Evolutionary conservation across 2,888 invertebrate genomes (phyloP).

Genomic region (Esperia sulphurella): DNA sequence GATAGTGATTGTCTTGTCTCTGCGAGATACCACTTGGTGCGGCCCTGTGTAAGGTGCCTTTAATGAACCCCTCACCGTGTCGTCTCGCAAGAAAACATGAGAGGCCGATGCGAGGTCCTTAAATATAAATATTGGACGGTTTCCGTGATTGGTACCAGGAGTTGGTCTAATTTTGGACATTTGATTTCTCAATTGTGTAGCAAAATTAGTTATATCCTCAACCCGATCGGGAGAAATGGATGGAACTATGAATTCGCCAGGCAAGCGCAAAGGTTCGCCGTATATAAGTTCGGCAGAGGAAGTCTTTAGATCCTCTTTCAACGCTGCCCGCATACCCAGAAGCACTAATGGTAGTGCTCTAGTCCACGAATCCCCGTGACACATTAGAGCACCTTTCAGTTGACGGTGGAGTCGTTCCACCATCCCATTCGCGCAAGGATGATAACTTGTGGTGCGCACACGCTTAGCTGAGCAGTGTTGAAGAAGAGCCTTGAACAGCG

Average conservation of each 20-base stretch:
- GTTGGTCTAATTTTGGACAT: conserved; percentile 1
- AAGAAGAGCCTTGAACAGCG: no score
- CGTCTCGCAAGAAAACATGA: conserved; percentile 14
- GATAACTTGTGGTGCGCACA: no score
- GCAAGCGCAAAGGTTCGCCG: no score
- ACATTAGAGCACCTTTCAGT: conserved; percentile 28
- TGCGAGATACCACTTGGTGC: background rate
- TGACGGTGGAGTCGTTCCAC: conserved; percentile 18
- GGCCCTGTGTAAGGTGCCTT: conserved; percentile 15
- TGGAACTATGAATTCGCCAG: conserved; percentile 22
- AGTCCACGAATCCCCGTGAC: conserved; percentile 18
- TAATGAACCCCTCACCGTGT: conserved; percentile 9
- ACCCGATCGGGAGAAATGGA: background rate
- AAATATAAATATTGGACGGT: conserved; percentile 1
- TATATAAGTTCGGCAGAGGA: no score
- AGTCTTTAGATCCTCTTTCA: no score
- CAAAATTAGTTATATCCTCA: conserved; percentile 3
- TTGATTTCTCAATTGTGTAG: background rate
- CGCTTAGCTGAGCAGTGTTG: no score
- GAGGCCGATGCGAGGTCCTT: conserved; percentile 5
- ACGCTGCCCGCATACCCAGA: no score
- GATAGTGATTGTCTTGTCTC: background rate
- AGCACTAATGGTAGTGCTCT: no score
- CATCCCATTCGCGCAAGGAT: no score
- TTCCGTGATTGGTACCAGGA: background rate